Evolutionary conservation across 1,140 invertebrate genomes (phyloP).

Genomic region (Orius laevigatus): DNA sequence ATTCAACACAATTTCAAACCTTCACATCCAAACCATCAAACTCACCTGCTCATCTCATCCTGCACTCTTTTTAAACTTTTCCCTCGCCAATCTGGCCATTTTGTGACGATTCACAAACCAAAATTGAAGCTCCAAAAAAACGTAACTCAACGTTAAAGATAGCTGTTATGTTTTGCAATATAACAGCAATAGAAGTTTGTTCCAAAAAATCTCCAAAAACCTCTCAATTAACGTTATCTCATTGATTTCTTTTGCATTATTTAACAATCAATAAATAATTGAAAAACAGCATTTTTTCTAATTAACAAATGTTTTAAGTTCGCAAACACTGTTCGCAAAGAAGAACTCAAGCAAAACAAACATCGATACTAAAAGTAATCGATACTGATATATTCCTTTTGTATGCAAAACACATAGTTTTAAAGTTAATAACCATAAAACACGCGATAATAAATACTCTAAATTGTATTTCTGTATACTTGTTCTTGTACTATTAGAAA

Average conservation of each 20-base stretch:
- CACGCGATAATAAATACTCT: no score
- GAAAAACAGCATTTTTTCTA: no score
- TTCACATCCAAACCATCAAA: background rate
- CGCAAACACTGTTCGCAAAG: no score
- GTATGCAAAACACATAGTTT: background rate
- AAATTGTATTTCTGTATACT: no score
- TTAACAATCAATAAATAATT: no score
- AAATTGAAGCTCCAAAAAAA: background rate
- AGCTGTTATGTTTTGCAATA: background rate
- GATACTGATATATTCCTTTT: background rate
- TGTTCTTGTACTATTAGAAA: background rate
- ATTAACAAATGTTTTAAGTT: no score
- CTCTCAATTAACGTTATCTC: background rate
- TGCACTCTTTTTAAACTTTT: slow-evolving; percentile 14
- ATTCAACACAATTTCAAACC: no score
- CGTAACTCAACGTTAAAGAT: background rate
- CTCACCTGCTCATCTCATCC: slow-evolving; percentile 15
- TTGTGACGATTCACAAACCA: background rate
- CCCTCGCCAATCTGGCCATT: slow-evolving; percentile 8
- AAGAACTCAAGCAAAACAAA: no score
- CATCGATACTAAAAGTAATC: no score
- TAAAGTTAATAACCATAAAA: no score
- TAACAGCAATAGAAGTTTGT: background rate
- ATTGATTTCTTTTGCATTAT: no score
- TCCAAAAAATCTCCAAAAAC: background rate